Conservation (phyloP, 2,888 invertebrate species). For the Conomelus anceps region DNA sequence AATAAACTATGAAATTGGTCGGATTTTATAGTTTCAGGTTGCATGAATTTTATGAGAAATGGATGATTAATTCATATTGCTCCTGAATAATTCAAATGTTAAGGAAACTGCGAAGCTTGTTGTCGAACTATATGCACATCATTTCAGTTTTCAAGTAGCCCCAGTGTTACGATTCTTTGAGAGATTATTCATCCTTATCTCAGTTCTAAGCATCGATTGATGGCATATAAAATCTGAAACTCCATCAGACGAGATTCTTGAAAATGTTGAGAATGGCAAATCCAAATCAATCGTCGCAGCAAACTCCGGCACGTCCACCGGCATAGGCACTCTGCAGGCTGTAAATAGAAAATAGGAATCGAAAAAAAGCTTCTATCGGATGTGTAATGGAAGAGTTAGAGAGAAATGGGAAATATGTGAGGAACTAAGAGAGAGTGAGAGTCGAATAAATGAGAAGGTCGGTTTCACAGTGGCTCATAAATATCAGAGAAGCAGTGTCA, state of each 20-base stretch:
- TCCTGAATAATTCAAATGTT: too few species aligned
- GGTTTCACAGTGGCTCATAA: not conserved
- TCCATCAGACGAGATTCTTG: not conserved
- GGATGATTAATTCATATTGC: too few species aligned
- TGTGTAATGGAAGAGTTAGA: not conserved
- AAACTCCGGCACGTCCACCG: not conserved
- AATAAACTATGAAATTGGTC: too few species aligned
- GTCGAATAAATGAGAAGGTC: not conserved
- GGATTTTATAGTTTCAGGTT: too few species aligned
- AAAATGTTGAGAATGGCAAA: not conserved
- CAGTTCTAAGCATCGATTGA: not conserved
- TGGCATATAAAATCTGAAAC: not conserved
- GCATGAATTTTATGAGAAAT: too few species aligned
- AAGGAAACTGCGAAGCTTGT: too few species aligned
- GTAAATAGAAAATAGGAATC: not conserved
- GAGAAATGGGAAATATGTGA: not conserved
- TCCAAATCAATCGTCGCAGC: not conserved
- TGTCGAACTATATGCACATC: too few species aligned
- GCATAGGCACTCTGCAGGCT: not conserved
- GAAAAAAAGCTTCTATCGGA: not conserved
- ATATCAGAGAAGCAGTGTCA: not conserved
- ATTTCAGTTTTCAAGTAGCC: not conserved
- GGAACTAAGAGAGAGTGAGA: not conserved
- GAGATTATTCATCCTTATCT: not conserved
- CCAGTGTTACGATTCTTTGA: not conserved